Evolutionary conservation across 2,888 invertebrate species (phyloP).

Genomic region (Dolomedes plantarius): DNA sequence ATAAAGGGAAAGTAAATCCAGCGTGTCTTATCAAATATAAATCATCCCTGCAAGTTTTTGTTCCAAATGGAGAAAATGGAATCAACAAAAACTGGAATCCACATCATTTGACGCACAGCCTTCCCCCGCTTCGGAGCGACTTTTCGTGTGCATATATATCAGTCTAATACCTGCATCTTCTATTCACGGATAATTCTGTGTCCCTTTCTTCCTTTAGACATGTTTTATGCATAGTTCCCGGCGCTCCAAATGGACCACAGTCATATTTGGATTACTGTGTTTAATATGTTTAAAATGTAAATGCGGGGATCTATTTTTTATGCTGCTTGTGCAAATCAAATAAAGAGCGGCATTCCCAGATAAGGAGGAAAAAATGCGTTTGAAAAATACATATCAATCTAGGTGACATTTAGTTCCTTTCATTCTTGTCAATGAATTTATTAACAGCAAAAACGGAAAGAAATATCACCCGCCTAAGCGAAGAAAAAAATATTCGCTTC

Average conservation of each 20-base stretch:
- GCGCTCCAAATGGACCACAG: constrained; percentile 69
- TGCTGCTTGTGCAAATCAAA: constrained; percentile 63
- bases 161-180: constrained; percentile 71
- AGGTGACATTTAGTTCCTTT: constrained; percentile 67
- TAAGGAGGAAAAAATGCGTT: constrained; percentile 26
- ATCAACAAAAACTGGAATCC: constrained; percentile 68
- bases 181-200: constrained; percentile 68
- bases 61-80: constrained; percentile 70
- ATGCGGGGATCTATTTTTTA: constrained; percentile 57
- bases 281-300: constrained; percentile 72
- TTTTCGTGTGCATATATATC: constrained; percentile 67
- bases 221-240: constrained; percentile 69
- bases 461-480: constrained; percentile 17
- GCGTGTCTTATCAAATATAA: constrained; percentile 72
- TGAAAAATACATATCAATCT: constrained; percentile 62
- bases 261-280: constrained; percentile 72
- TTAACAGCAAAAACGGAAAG: constrained; percentile 48
- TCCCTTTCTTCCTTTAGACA: constrained; percentile 50
- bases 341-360: constrained; percentile 41
- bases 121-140: constrained; percentile 36
- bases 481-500: constrained; percentile 60
- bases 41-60: constrained; percentile 71
- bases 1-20: constrained; percentile 64
- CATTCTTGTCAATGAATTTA: constrained; percentile 69
- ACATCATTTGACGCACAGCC: constrained; percentile 63